Percentiles rank a stretch among this genome's conserved stretches.
Evolutionary conservation across 1,140 invertebrate species (phyloP).

Genomic region (Ceratosolen fusciceps): DNA sequence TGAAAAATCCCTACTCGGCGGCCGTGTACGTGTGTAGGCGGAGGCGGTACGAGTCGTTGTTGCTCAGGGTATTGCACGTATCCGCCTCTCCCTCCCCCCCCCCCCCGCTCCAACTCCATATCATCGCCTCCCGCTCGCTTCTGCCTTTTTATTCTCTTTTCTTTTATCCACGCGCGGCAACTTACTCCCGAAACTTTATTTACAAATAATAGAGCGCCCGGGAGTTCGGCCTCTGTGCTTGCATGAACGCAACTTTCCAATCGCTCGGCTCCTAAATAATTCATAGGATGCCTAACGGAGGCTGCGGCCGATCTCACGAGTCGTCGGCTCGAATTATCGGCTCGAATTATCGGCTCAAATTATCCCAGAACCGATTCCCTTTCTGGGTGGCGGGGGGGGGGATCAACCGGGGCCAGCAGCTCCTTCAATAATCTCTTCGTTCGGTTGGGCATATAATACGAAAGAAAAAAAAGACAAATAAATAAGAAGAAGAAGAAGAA

Average conservation of each 20-base stretch:
- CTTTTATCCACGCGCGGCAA: background rate
- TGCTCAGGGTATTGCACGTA: conserved; percentile 31
- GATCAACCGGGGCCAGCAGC: no score
- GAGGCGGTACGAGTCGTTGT: conserved; percentile 13
- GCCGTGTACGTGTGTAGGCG: background rate
- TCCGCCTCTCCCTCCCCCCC: conserved; percentile 18
- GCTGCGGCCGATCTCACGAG: background rate
- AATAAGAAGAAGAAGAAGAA: no score
- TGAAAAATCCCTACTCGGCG: conserved; percentile 60
- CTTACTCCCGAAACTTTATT: conserved; percentile 44
- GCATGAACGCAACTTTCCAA: background rate
- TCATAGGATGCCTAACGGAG: background rate
- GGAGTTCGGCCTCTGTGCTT: background rate
- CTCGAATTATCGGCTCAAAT: no score
- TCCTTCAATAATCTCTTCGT: no score
- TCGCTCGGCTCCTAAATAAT: conserved; percentile 4
- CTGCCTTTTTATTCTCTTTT: no score
- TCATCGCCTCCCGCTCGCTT: conserved; percentile 45
- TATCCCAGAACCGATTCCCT: no score
- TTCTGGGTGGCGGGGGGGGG: no score
- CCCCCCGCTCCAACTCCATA: conserved; percentile 36
- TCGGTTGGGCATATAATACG: no score
- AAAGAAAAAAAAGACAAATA: no score
- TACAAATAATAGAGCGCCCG: conserved; percentile 50
- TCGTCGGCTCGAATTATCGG: no score